Base-by-base conservation (phyloP, 2,797 vertebrate species). In the Alosa sapidissima region DNA sequence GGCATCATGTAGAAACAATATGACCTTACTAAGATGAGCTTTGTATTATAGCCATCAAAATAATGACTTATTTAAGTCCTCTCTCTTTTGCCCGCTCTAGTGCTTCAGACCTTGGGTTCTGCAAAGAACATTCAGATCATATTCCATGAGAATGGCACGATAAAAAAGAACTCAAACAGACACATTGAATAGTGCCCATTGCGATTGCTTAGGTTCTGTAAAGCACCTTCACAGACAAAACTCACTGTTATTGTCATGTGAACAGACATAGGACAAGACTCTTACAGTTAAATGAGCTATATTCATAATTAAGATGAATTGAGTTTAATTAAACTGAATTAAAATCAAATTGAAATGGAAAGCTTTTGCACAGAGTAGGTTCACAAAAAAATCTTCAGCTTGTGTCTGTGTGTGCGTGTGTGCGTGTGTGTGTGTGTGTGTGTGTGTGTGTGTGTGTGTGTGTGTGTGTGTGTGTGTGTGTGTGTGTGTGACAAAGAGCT, bases 391-490 rank as follows among this genome's bases (percentile, higher is more conserved):
- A 1, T 0, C 28, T 68, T 21, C 24, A 7, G 55, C 21, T 19
- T 60, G 55, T 62, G 58, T 62, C n/a, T 62, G n/a, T 62, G 55
- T 58, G 55, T 58, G 55, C 7, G 55, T 58, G 55, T 58, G 55
- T 58, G 19, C n/a, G 19, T 58, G 55, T 54, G 52, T 54, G 52
- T 54, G 52, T 51, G 49, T 51, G 49, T 51, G 49, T 51, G 49
- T 51, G 6, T 51, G 6, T 51, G 6, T 51, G 6, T 51, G 6
- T 51, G 6, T 10, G 6, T 51, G 6, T 51, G 0, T 10, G 49
- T 51, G 49, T 51, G 49, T 10, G 49, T 11, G 49, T 51, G 49
- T 41, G 41, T 41, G 41, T 1, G 41, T 41, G 41, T 41, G 55
- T 19, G 19, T 16, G 55, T 5, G 13, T 16, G 55, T 16, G 55